Conservation (phyloP, 2,888 invertebrate species). For the Cantharis nigra region DNA sequence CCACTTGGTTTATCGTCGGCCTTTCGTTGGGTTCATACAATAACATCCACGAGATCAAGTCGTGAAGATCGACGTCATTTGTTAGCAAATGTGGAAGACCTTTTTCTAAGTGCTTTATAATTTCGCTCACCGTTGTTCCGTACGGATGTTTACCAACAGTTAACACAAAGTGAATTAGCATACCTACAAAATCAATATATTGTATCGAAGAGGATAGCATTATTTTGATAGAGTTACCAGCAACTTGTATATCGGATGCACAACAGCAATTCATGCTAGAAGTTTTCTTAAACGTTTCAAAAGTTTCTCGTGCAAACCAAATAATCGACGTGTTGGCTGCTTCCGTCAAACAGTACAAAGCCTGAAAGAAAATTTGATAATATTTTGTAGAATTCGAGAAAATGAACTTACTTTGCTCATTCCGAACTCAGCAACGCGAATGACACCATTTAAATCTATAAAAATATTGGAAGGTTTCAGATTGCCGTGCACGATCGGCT, state of each 20-base stretch:
- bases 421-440: conserved; percentile 55
- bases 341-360: conserved; percentile 46
- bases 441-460: conserved; percentile 49
- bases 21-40: conserved; percentile 48
- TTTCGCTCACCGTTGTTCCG: conserved; percentile 48
- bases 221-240: conserved; percentile 40
- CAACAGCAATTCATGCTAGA: conserved; percentile 45
- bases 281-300: conserved; percentile 36
- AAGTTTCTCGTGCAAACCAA: conserved; percentile 55
- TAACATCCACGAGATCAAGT: conserved; percentile 54
- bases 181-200: conserved; percentile 34
- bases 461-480: conserved; percentile 56
- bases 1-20: conserved; percentile 49
- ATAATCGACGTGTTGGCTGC: conserved; percentile 51
- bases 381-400: neutral
- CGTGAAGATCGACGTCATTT: conserved; percentile 46
- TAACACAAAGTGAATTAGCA: conserved; percentile 53
- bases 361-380: conserved; percentile 32
- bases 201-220: neutral
- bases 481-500: conserved; percentile 54
- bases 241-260: conserved; percentile 53
- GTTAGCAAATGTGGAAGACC: conserved; percentile 39
- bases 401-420: conserved; percentile 48
- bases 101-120: conserved; percentile 49
- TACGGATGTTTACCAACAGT: conserved; percentile 54